A percentile compares a stretch with the other conserved stretches of the same genome.
Evolutionary conservation across 2,113 vertebrate genomes (phyloP).

Genomic region (Calypte anna): DNA sequence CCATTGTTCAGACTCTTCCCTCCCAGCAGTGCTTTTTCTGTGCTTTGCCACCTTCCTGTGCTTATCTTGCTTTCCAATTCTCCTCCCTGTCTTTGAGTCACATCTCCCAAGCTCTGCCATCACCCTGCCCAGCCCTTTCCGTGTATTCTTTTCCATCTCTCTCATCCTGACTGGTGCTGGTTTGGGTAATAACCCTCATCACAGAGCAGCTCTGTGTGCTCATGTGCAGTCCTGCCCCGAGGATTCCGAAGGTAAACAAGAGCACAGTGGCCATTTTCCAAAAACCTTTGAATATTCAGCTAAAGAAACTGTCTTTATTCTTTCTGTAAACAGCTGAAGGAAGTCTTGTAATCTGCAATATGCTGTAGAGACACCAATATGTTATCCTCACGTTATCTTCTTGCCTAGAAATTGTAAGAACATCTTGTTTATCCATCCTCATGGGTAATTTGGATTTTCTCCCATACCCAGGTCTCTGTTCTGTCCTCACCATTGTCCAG

Average conservation of each 20-base stretch:
- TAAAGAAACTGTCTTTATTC: not conserved
- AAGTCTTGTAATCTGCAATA: not conserved
- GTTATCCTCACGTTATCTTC: not conserved
- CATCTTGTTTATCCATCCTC: not conserved
- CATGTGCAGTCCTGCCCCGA: not conserved
- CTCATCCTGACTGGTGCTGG: not conserved
- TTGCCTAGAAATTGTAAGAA: not conserved
- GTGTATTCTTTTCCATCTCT: not conserved
- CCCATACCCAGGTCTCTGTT: not conserved
- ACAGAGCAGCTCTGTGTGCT: not conserved
- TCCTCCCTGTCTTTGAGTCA: not conserved
- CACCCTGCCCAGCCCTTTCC: conserved; percentile 21
- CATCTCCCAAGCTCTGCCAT: not conserved
- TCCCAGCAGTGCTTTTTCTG: not conserved
- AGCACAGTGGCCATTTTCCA: not conserved
- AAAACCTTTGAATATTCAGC: not conserved
- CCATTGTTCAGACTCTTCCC: not conserved
- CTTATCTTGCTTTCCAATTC: conserved; percentile 17
- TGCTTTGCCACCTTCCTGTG: conserved; percentile 10
- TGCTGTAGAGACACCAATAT: not conserved
- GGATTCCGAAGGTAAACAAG: not conserved
- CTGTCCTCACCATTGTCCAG: not conserved
- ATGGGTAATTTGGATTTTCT: not conserved
- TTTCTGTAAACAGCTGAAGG: not conserved
- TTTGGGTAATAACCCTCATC: not conserved